Evolutionary conservation across 2,113 vertebrate species (phyloP).

Genomic region (Perca schrenkii): DNA sequence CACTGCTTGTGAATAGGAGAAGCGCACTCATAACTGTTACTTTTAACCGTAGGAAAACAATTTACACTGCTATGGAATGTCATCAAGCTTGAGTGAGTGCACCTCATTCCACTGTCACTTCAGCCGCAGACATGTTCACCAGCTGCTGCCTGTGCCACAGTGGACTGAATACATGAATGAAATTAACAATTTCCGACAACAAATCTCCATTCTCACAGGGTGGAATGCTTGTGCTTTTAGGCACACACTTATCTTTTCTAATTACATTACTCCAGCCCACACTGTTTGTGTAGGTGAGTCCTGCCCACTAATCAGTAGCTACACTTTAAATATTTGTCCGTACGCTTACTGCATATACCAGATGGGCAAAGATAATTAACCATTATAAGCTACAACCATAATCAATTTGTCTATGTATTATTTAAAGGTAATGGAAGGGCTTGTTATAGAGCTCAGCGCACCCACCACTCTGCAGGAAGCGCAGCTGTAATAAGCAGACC

Average conservation of each 20-base stretch:
- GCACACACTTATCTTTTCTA: constrained; percentile 46
- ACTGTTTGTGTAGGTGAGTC: constrained; percentile 42
- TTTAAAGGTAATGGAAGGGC: constrained; percentile 15
- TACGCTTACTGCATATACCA: constrained; percentile 14
- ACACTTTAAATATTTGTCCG: constrained; percentile 40
- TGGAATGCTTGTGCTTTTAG: constrained; percentile 40
- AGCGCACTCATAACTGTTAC: neutral
- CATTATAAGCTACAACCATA: constrained; percentile 18
- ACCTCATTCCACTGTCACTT: constrained; percentile 19
- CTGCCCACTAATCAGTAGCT: constrained; percentile 37
- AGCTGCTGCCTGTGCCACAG: constrained; percentile 26
- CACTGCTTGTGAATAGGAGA: neutral
- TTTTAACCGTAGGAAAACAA: constrained; percentile 11
- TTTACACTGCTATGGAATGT: neutral
- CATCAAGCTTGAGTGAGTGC: constrained; percentile 3
- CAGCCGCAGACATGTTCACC: constrained; percentile 12
- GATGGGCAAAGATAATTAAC: constrained; percentile 18
- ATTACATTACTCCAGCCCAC: constrained; percentile 54
- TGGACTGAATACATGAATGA: constrained; percentile 38
- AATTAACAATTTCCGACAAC: constrained; percentile 33
- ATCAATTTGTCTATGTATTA: constrained; percentile 30
- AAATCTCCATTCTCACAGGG: constrained; percentile 11
- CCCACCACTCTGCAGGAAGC: neutral
- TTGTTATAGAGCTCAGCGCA: neutral
- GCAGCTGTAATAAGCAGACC: neutral